Percentiles rank a stretch among this genome's conserved stretches.
Evolutionary conservation across 2,888 invertebrate genomes (phyloP).

Genomic region (Drosophila cognata): DNA sequence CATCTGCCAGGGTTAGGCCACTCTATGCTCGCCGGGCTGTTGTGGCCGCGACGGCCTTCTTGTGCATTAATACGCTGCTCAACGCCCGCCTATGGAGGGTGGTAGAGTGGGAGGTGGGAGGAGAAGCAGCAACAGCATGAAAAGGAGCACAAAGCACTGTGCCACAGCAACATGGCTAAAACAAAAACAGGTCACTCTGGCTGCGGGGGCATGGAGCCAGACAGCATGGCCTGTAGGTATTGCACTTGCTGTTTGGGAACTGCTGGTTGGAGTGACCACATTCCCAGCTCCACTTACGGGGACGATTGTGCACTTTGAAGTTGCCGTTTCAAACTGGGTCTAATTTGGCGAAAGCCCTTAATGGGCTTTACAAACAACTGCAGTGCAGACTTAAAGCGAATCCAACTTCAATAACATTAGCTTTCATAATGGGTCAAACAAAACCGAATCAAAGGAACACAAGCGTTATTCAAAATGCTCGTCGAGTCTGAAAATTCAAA

Average conservation of each 20-base stretch:
- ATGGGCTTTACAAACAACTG: constrained; percentile 36
- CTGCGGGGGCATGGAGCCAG: constrained; percentile 1
- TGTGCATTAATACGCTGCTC: constrained; percentile 32
- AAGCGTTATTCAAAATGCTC: not conserved
- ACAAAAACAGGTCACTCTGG: constrained; percentile 41
- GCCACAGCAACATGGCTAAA: constrained; percentile 27
- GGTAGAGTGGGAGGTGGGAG: not conserved
- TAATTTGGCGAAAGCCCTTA: constrained; percentile 66
- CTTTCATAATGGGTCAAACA: constrained; percentile 40
- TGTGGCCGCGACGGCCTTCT: constrained; percentile 37
- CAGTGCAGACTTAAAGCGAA: constrained; percentile 44
- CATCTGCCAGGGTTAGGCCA: constrained; percentile 41
- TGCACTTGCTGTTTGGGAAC: constrained; percentile 22
- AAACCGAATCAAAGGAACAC: not conserved
- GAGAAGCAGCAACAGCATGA: not conserved
- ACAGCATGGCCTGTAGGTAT: constrained; percentile 21
- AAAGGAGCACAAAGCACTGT: constrained; percentile 11
- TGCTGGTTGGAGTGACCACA: constrained; percentile 27
- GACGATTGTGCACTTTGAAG: constrained; percentile 67
- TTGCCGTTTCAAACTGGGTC: constrained; percentile 62
- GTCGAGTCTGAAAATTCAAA: not conserved
- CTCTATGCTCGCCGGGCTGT: constrained; percentile 7
- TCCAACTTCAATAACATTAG: constrained; percentile 34
- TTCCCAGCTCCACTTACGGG: constrained; percentile 7
- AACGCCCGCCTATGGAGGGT: not conserved